Evolutionary conservation across 2,888 invertebrate genomes (phyloP), one percentile per base, ranked within the genome.

Genomic region (Caenorhabditis sp.): DNA sequence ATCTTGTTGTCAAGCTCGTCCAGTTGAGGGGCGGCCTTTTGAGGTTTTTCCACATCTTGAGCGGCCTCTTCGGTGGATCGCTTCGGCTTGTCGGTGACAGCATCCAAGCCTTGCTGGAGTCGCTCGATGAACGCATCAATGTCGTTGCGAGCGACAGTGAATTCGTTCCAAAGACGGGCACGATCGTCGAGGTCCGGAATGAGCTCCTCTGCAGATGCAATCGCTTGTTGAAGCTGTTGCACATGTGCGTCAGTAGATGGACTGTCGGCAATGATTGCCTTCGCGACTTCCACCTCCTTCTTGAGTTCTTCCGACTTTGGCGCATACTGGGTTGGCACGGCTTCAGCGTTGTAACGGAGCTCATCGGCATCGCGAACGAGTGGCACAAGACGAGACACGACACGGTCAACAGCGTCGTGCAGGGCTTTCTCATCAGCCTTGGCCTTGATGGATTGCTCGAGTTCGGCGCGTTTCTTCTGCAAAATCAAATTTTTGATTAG

Each of bases 111-210:
- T 39, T 66, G 41, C 39, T 58, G 61, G 27, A 76, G 73, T 39
- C 53, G 41, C 20, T 68, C 74, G 52, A 72, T 61, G 13, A 76
- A 56, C 43, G 30, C 62, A 22, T 61, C 80, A 39, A 70, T 48
- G 30, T 82, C 80, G 46, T 83, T 81, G 17, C 83, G 79, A 27
- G 78, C 78, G 13, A 48, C 73, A 22, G 81, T 68, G 53, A 85
- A 85, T 48, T 80, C 75, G 15, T 80, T 52, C 78, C 79, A 83
- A 35, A 61, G 41, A 41, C 61, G 62, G 39, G 65, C 56, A 39
- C 79, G 58, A n/a, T 79, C 65, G 20, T 75, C 72, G 39, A 84
- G 80, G 32, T 68, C 58, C 11, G 78, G 78, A 20, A 50, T 48
- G 7, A 75, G 48, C 17, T 53, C 46, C 15, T 73, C 63, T 15